Base-by-base conservation (phyloP, 2,888 invertebrate genomes). In the Pyralis farinalis region DNA sequence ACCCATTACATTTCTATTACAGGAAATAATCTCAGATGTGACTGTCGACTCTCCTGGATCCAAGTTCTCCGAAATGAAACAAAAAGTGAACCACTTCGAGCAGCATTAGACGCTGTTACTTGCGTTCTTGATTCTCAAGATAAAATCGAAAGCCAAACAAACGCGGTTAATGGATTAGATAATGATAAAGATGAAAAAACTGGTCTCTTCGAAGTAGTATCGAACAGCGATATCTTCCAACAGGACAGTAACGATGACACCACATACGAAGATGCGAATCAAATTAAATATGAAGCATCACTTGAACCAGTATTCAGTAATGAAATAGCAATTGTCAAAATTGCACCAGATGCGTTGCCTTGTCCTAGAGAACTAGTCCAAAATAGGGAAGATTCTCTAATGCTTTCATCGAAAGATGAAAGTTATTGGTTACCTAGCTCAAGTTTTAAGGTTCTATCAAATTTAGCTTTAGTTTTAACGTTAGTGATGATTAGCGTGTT, bases 21-120 rank as follows among this genome's bases (percentile, higher is more conserved):
- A 96, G 96, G 94, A 71, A 96, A 96, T 84, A 92, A 91, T 63
- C 91, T 96, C 68, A 90, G 89, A 60, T 96, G 96, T 79, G 95
- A 96, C 81, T 96, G 96, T 66, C 94, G 94, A 34, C 84, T 96
- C 37, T 90, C 92, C 37, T 96, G 96, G 96, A 91, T 96, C 63
- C 93, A 93, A 82, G 86, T 90, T 34, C 82, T 96, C 41, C 90
- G 92, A 53, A 93, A 94, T 73, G 94, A 94, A 70, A 95, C 95
- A 37, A 92, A 92, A 70, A 94, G 94, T 67, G 90, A 91, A 57
- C 91, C 92, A 51, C 88, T 95, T 38, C 91, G 90, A 54, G 88
- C 91, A 54, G 91, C 93, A 25, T 85, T 96, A 21, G 94, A 94
- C 58, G 92, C 93, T 52, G 88, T 95, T 49, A 93, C 92, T 41